A percentile compares a stretch with the other conserved stretches of the same genome.
These are phyloP conservation scores for Girardia tigrina DNA, from an alignment of 2,888 invertebrate genomes.

Conservation along the genomic window DNA sequence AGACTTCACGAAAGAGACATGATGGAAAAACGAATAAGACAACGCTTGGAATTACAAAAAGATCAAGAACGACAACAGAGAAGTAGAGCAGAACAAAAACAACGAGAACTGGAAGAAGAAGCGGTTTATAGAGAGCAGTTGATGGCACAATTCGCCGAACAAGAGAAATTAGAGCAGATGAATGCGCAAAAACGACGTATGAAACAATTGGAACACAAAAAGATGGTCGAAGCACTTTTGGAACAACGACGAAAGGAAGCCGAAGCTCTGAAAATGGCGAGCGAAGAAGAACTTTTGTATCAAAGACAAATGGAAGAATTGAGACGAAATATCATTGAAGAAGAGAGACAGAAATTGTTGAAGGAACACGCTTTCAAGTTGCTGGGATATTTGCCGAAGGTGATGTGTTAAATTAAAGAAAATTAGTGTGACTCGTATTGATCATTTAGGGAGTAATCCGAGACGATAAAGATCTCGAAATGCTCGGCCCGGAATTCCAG, in stretches of 20 bases:
- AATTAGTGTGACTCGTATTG: not conserved
- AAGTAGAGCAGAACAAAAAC: constrained; percentile 37
- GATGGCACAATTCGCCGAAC: constrained; percentile 56
- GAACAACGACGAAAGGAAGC: constrained; percentile 40
- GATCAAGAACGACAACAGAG: constrained; percentile 47
- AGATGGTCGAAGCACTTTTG: constrained; percentile 55
- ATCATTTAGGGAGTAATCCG: constrained; percentile 43
- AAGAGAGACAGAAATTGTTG: constrained; percentile 47
- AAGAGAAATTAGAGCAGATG: constrained; percentile 57
- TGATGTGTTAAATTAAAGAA: constrained; percentile 38
- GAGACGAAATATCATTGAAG: constrained; percentile 47
- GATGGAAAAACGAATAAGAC: constrained; percentile 42
- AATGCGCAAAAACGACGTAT: constrained; percentile 54
- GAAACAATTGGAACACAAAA: constrained; percentile 55
- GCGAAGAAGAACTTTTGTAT: constrained; percentile 41
- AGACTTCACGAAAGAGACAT: constrained; percentile 44
- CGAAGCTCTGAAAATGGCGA: constrained; percentile 36
- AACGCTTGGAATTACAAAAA: constrained; percentile 46
- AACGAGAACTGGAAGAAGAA: constrained; percentile 41
- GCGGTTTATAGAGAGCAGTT: constrained; percentile 47
- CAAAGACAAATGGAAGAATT: constrained; percentile 41
- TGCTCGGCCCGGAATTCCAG: constrained; percentile 45
- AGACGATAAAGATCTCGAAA: constrained; percentile 43
- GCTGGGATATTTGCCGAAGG: constrained; percentile 50
- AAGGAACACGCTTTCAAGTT: constrained; percentile 47